Evolutionary conservation across 1,140 invertebrate species (phyloP), one percentile per base, ranked within the genome.

Genomic region (Rhagoletis pomonella): DNA sequence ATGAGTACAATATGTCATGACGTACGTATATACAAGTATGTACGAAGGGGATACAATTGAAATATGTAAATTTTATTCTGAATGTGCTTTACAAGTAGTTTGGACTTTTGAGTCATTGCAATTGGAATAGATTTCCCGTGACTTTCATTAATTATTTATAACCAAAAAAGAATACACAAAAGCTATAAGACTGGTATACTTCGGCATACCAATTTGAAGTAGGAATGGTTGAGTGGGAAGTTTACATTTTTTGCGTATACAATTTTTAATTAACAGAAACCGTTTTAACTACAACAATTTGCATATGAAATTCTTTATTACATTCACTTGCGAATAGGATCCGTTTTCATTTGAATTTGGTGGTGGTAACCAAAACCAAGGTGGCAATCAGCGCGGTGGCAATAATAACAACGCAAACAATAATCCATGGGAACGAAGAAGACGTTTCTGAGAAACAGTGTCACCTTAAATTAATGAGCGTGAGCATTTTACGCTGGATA

Each of bases 291-390:
- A 81, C 55, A 55, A 81, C 73, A 81, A 29, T 81, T 81, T 85
- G 29, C 85, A 88, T 59, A 69, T 87, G 86, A 65, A 88, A 88
- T 86, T 88, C 47, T 89, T 91, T 89, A 81, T 81, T 81, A 91
- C 90, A 89, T 90, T 89, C 91, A 90, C 73, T 92, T 85, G 59
- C 84, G 84, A 62, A 81, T 90, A 92, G 91, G 91, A 92, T 88
- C 88, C 90, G 88, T 92, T 92, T 90, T 88, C 89, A 91, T 92
- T 92, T 91, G 91, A 92, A 89, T 92, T 92, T 90, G 91, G 91
- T 89, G 90, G 89, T 88, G 92, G 91, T 89, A 91, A 91, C 90
- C 91, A 91, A 89, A 91, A 91, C 89, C 91, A 90, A 90, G 90
- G 90, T 81, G 87, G 73, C 86, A 91, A 92, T 90, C 91, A 92